Evolutionary conservation across 2,888 invertebrate genomes (phyloP).

Genomic region (Siphonodentalium dalli): DNA sequence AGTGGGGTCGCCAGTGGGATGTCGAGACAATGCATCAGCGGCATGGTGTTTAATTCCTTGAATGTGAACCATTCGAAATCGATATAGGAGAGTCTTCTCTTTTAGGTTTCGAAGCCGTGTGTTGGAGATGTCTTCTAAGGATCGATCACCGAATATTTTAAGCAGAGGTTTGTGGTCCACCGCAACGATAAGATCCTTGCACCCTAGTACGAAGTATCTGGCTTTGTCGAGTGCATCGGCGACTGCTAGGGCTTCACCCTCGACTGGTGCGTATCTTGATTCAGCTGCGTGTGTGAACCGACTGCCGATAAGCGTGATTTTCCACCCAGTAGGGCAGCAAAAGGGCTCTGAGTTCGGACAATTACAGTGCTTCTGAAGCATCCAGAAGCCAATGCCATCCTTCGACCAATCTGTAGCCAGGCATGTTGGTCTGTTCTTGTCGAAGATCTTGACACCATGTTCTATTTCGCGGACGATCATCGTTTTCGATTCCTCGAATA

Average conservation of each 20-base stretch:
- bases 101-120: conserved; percentile 24
- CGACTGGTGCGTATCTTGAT: conserved; percentile 1
- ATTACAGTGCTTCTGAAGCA: conserved; percentile 22
- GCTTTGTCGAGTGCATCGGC: conserved; percentile 19
- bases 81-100: conserved; percentile 19
- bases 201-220: conserved; percentile 21
- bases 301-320: conserved; percentile 25
- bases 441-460: conserved; percentile 32
- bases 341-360: conserved; percentile 13
- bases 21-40: conserved; percentile 28
- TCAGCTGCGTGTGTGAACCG: conserved; percentile 24
- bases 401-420: conserved; percentile 36
- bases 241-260: conserved; percentile 1
- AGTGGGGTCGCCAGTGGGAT: conserved; percentile 24
- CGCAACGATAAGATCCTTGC: conserved; percentile 23
- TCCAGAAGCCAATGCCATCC: not conserved
- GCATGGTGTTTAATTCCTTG: conserved; percentile 23
- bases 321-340: conserved; percentile 28
- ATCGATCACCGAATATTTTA: conserved; percentile 23
- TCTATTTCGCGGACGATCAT: conserved; percentile 23
- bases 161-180: conserved; percentile 29
- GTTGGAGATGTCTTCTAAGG: conserved; percentile 25
- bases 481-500: conserved; percentile 21
- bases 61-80: conserved; percentile 18
- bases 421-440: conserved; percentile 30